phyloP scores from a whole-genome alignment of 2,113 vertebrate genomes.

The Melierax canorus region DNA sequence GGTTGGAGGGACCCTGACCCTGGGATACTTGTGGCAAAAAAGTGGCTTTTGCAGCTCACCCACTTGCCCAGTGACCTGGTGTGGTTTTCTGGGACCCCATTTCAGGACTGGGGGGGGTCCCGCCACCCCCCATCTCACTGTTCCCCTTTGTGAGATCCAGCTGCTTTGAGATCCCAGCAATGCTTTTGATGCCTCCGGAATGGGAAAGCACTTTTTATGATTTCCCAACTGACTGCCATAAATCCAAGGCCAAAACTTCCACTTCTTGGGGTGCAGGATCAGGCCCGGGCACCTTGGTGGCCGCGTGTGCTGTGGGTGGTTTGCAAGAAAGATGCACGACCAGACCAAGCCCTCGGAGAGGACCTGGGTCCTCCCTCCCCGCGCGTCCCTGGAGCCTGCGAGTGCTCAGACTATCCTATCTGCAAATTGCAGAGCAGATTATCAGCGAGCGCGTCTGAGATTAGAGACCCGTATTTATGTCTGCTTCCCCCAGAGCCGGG shows the following conservation, averaged over 20 bases:
- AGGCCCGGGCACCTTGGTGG: neutral
- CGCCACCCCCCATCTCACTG: neutral
- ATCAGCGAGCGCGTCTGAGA: neutral
- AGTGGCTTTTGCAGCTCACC: neutral
- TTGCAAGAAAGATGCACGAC: neutral
- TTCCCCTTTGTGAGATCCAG: neutral
- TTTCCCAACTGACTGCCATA: neutral
- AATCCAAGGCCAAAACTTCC: neutral
- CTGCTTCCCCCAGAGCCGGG: neutral
- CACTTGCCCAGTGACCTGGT: no score
- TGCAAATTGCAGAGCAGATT: conserved; percentile 38
- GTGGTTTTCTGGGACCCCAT: neutral
- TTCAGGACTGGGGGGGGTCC: neutral
- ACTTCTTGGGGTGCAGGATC: neutral
- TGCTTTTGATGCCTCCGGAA: neutral
- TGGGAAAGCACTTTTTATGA: neutral
- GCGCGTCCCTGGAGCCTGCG: neutral
- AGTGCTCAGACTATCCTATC: neutral
- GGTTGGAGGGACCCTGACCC: neutral
- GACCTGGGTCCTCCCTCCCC: neutral
- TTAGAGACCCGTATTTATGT: conserved; percentile 37
- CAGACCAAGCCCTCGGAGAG: neutral
- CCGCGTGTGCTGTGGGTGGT: neutral
- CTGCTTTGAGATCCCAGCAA: neutral
- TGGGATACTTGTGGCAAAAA: neutral